phyloP scores from a whole-genome alignment of 2,888 invertebrate species.

The Microctonus brassicae region DNA sequence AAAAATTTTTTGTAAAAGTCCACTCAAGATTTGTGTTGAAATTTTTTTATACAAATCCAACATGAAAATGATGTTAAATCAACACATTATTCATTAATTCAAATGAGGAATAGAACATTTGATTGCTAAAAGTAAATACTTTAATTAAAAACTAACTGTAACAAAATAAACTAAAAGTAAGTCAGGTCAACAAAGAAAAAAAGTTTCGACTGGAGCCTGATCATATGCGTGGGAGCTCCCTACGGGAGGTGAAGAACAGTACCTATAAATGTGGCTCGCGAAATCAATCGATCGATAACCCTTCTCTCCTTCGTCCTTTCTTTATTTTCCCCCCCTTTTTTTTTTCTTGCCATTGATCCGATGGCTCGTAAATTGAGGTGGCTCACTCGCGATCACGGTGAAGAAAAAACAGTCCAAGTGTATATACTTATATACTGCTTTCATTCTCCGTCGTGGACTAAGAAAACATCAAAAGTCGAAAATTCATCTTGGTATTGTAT shows the following conservation, averaged over 20 bases:
- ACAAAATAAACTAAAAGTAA: conserved; percentile 33
- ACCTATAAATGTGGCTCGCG: conserved; percentile 24
- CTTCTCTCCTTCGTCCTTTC: neutral
- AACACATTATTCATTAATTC: too few species aligned
- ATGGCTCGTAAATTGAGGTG: conserved; percentile 9
- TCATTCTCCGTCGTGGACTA: neutral
- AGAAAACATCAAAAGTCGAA: neutral
- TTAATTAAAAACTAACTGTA: neutral
- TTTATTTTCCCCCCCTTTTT: conserved; percentile 24
- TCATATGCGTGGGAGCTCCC: conserved; percentile 29
- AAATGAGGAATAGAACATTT: too few species aligned
- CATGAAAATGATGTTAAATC: too few species aligned
- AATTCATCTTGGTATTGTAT: conserved; percentile 15
- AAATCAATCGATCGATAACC: conserved; percentile 38
- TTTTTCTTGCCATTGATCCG: conserved; percentile 33
- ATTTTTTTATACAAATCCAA: too few species aligned
- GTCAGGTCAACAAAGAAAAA: conserved; percentile 42
- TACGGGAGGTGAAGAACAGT: conserved; percentile 31
- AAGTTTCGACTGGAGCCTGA: neutral
- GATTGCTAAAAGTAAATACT: neutral
- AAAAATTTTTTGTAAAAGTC: too few species aligned
- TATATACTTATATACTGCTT: conserved; percentile 5
- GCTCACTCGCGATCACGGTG: neutral
- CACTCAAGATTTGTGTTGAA: too few species aligned
- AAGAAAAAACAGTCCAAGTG: neutral